A percentile compares a stretch with the other conserved stretches of the same genome.
Evolutionary conservation across 1,140 invertebrate species (phyloP).

Genomic region (Tigriopus japonicus): DNA sequence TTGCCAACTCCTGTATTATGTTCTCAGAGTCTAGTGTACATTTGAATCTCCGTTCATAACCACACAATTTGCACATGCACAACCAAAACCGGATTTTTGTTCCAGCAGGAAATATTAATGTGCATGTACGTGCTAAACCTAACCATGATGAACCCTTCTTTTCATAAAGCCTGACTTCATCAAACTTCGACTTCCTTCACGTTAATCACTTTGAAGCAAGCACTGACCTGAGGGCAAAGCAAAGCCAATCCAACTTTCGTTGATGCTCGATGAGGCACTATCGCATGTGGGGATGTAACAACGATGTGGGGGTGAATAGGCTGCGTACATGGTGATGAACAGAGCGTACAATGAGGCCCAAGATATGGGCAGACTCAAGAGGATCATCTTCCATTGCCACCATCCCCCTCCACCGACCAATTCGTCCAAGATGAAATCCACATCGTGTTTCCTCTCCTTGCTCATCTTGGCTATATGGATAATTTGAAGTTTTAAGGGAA

Average conservation of each 20-base stretch:
- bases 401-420: background rate
- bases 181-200: too few relatives aligned
- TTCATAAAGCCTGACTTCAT: too few relatives aligned
- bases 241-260: background rate
- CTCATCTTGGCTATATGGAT: background rate
- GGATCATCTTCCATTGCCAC: background rate
- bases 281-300: background rate
- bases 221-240: background rate
- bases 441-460: background rate
- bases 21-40: too few relatives aligned
- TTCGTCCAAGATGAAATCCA: constrained; percentile 1
- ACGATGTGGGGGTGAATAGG: background rate
- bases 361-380: background rate
- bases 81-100: too few relatives aligned
- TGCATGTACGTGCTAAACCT: too few relatives aligned
- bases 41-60: too few relatives aligned
- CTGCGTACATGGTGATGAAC: background rate
- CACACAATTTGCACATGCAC: too few relatives aligned
- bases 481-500: too few relatives aligned
- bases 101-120: too few relatives aligned
- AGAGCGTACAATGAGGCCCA: background rate
- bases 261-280: background rate
- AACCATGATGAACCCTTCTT: too few relatives aligned
- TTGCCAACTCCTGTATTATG: too few relatives aligned
- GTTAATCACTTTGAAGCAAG: too few relatives aligned